Base-by-base conservation (phyloP, 1,140 invertebrate genomes). In the Halyomorpha halys region DNA sequence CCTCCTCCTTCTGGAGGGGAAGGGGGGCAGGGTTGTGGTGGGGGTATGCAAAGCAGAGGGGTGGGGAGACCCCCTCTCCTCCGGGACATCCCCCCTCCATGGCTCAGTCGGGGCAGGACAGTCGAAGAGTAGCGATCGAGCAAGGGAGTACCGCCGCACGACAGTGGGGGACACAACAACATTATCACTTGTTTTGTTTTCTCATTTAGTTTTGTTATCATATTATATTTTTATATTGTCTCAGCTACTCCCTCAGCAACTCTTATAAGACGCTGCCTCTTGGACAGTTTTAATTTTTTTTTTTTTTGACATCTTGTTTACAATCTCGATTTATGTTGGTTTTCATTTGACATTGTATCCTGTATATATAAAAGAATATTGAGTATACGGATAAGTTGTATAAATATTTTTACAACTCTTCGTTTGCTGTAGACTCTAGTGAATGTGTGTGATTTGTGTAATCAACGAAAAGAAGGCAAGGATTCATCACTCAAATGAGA, bases 21-120 rank as follows among this genome's bases (percentile, higher is more conserved):
- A 25, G 53, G 53, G 23, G 23, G 53, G 51, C 2, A 25, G 23
- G 23, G 53, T 2, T 11, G 13, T 21, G 23, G 53, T 21, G 53
- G 53, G 53, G 53, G 23, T 56, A 56, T 56, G 53, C 53, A 56
- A 56, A 56, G 53, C 23, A 19, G 47, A 14, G 47, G 47, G 47
- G 47, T 19, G 47, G n/a, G 21, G 47, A 15, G 23, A 21, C 53
- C 23, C 18, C 53, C 53, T 23, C 23, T 23, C 53, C 53, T 16
- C 53, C 1, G 19, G 23, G 23, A 11, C 53, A 5, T 9, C 16
- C 47, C 23, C 53, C 23, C 21, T n/a, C 16, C 47, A 3, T 16
- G n/a, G 19, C 14, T 56, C 53, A 56, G 53, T 56, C 53, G 53
- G 53, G 53, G 53, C 18, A 56, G 23, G 53, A 16, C 53, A 56